These are phyloP conservation scores for Probaryconus sp. DNA, from an alignment of 1,140 invertebrate species.

Conservation along the genomic window DNA sequence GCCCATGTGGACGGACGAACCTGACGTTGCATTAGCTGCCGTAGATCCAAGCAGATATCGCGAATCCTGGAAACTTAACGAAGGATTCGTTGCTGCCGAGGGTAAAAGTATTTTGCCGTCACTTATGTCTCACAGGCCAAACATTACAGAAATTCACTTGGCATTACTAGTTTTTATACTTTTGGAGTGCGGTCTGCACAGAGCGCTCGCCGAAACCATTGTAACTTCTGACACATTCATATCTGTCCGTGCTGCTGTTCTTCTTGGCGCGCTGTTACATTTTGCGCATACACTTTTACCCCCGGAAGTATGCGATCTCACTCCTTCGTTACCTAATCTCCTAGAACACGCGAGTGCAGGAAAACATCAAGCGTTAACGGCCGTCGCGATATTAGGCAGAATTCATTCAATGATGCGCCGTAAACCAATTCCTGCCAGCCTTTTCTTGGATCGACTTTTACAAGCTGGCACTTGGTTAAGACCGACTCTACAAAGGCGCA, in stretches of 20 bases:
- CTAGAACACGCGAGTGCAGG: constrained; percentile 87
- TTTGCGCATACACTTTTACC: constrained; percentile 90
- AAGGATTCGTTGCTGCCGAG: constrained; percentile 95
- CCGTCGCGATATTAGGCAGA: constrained; percentile 86
- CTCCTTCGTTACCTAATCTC: constrained; percentile 88
- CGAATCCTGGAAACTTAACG: constrained; percentile 91
- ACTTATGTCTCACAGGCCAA: constrained; percentile 88
- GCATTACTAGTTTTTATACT: constrained; percentile 93
- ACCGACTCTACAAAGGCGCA: constrained; percentile 66
- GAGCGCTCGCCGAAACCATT: constrained; percentile 94
- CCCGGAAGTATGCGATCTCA: constrained; percentile 88
- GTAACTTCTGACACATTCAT: constrained; percentile 92
- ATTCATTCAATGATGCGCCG: constrained; percentile 89
- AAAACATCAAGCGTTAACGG: constrained; percentile 87
- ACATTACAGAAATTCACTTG: constrained; percentile 93
- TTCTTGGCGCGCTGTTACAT: constrained; percentile 92
- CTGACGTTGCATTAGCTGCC: constrained; percentile 89
- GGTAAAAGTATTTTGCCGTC: constrained; percentile 90
- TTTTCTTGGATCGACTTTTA: constrained; percentile 91
- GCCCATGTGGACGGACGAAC: constrained; percentile 95
- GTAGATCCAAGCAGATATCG: constrained; percentile 88
- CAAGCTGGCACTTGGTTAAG: constrained; percentile 74
- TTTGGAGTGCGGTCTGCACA: constrained; percentile 90
- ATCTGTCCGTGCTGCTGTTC: constrained; percentile 92
- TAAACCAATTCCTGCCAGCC: constrained; percentile 86